Evolutionary conservation across 2,797 vertebrate genomes (phyloP).

Genomic region (Bradypodion ventrale): DNA sequence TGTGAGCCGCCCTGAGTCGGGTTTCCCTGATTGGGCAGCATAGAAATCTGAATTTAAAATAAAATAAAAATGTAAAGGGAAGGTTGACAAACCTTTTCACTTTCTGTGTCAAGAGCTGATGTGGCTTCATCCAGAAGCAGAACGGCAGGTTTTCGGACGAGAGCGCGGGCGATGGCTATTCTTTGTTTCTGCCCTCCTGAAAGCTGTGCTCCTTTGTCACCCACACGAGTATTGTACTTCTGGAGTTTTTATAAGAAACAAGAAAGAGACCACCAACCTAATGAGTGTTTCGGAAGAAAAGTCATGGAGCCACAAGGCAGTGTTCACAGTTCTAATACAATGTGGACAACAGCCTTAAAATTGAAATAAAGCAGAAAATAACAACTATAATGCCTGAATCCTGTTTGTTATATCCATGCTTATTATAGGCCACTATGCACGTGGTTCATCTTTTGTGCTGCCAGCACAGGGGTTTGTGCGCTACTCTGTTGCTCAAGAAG

Average conservation of each 20-base stretch:
- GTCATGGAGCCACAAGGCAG: conserved; percentile 3
- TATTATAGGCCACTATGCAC: too few species aligned
- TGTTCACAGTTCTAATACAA: rapidly evolving
- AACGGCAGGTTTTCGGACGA: conserved; percentile 73
- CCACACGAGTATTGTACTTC: conserved; percentile 78
- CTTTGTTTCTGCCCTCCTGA: conserved; percentile 80
- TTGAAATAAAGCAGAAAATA: neutral
- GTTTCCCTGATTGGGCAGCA: too few species aligned
- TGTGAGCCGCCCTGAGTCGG: too few species aligned
- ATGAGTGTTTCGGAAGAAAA: conserved; percentile 5
- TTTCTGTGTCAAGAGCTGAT: conserved; percentile 79
- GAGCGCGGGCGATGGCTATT: conserved; percentile 77
- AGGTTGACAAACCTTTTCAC: conserved; percentile 69
- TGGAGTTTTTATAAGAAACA: conserved; percentile 50
- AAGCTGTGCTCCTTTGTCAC: conserved; percentile 77
- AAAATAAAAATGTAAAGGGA: rapidly evolving
- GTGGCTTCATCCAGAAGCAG: conserved; percentile 78
- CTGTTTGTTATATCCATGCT: too few species aligned
- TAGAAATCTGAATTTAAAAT: too few species aligned
- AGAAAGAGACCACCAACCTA: conserved; percentile 24
- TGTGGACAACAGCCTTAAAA: conserved; percentile 20
- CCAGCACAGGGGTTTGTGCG: too few species aligned
- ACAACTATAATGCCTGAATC: neutral
- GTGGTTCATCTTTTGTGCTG: too few species aligned
- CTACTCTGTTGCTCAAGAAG: too few species aligned